A percentile compares a stretch with the other conserved stretches of the same genome.
Evolutionary conservation across 2,797 vertebrate genomes (phyloP).

Genomic region (Carduelis carduelis): DNA sequence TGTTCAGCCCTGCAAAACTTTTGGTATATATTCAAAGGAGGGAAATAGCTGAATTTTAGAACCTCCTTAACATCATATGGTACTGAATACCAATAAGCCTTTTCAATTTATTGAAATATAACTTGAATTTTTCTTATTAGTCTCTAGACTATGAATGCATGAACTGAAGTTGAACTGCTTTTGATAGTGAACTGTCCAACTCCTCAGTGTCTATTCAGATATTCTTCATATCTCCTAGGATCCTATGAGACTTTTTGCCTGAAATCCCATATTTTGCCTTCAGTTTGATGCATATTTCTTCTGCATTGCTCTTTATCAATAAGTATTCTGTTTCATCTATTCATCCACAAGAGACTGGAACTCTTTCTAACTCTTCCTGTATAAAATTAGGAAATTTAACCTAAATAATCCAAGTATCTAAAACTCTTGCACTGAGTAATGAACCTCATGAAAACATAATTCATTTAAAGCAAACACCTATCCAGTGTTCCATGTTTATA

Average conservation of each 20-base stretch:
- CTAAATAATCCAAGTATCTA: not conserved
- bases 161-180: not conserved
- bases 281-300: not conserved
- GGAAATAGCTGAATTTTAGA: not conserved
- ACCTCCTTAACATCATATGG: not conserved
- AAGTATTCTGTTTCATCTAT: not conserved
- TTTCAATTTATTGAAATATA: not conserved
- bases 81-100: not conserved
- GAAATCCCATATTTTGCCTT: not conserved
- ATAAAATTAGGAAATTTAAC: not conserved
- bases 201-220: not conserved
- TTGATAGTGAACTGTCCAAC: not conserved
- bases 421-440: not conserved
- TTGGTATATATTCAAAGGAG: not conserved
- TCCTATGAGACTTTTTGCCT: not conserved
- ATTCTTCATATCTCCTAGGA: not conserved
- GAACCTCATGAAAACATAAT: not conserved
- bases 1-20: not conserved
- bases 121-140: not conserved
- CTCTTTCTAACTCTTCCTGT: not conserved
- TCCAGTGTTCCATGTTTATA: not conserved
- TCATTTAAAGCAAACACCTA: not conserved
- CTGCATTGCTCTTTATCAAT: not conserved
- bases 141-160: not conserved
- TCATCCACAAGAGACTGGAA: not conserved